phyloP scores from a whole-genome alignment of 2,888 invertebrate species.

The Tenthredo notha region DNA sequence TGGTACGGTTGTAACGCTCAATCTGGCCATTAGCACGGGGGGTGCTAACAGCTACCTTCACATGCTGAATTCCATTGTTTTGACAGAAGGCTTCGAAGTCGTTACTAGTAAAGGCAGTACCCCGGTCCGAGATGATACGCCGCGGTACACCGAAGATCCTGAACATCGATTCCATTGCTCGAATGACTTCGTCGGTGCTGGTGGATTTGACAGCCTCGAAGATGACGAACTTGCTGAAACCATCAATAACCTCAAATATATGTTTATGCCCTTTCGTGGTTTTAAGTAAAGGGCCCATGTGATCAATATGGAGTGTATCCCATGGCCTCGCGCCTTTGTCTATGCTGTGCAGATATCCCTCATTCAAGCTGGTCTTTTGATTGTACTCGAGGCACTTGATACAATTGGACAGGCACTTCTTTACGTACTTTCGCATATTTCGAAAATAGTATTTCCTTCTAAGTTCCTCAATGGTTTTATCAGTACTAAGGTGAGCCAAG shows the following conservation, averaged over 20 bases:
- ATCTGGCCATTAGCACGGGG: constrained; percentile 47
- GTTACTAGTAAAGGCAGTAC: constrained; percentile 38
- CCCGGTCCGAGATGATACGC: constrained; percentile 46
- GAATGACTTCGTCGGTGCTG: constrained; percentile 12
- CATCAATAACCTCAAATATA: constrained; percentile 30
- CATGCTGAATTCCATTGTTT: constrained; percentile 17
- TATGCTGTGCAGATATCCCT: constrained; percentile 28
- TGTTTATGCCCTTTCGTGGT: constrained; percentile 16
- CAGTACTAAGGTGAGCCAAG: neutral
- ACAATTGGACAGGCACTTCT: constrained; percentile 31
- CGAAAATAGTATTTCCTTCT: neutral
- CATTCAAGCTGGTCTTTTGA: constrained; percentile 30
- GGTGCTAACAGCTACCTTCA: constrained; percentile 40
- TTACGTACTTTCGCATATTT: constrained; percentile 2
- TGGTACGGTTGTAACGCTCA: constrained; percentile 51
- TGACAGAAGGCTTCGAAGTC: constrained; percentile 31
- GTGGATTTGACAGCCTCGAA: constrained; percentile 33
- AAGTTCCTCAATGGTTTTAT: constrained; percentile 8
- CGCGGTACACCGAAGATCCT: constrained; percentile 24
- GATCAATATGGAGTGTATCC: neutral
- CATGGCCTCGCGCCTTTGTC: neutral
- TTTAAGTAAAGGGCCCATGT: constrained; percentile 18
- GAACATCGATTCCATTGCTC: constrained; percentile 20
- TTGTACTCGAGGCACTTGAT: constrained; percentile 50
- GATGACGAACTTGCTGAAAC: constrained; percentile 18